Conservation (phyloP, 2,113 vertebrate genomes). For the human region DNA sequence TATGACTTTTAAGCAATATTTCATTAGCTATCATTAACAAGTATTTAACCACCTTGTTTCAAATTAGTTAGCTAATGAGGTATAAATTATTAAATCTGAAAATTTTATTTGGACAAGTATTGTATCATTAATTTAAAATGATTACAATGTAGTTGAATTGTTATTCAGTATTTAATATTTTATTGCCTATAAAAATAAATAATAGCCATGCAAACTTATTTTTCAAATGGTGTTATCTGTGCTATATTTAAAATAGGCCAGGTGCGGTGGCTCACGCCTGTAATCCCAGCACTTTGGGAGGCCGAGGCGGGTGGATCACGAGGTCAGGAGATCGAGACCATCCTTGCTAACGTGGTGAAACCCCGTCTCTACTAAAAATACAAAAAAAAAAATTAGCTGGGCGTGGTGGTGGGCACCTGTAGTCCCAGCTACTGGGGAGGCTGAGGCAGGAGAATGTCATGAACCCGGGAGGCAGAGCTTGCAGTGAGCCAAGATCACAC, state of each 20-base stretch:
- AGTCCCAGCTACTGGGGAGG: too few species aligned
- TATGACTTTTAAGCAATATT: constrained; percentile 72
- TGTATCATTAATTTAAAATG: constrained; percentile 66
- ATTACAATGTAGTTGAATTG: constrained; percentile 66
- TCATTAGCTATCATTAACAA: constrained; percentile 79
- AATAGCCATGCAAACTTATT: background rate
- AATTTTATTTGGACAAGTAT: constrained; percentile 65
- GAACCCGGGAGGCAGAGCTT: too few species aligned
- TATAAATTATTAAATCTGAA: constrained; percentile 78
- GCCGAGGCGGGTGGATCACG: too few species aligned
- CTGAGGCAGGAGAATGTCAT: too few species aligned
- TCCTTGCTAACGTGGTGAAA: too few species aligned
- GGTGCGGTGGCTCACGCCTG: too few species aligned
- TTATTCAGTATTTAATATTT: constrained; percentile 58
- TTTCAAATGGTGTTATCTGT: background rate
- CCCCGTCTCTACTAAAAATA: too few species aligned
- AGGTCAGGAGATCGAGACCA: too few species aligned
- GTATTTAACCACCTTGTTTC: constrained; percentile 73
- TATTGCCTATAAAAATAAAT: constrained; percentile 16
- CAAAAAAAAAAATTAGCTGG: too few species aligned
- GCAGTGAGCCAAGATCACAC: too few species aligned
- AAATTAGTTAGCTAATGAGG: constrained; percentile 77
- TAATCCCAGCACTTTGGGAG: too few species aligned
- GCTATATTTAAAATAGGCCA: background rate
- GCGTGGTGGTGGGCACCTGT: too few species aligned